Evolutionary conservation across 2,888 invertebrate species (phyloP).

Genomic region (Troides aeacus): DNA sequence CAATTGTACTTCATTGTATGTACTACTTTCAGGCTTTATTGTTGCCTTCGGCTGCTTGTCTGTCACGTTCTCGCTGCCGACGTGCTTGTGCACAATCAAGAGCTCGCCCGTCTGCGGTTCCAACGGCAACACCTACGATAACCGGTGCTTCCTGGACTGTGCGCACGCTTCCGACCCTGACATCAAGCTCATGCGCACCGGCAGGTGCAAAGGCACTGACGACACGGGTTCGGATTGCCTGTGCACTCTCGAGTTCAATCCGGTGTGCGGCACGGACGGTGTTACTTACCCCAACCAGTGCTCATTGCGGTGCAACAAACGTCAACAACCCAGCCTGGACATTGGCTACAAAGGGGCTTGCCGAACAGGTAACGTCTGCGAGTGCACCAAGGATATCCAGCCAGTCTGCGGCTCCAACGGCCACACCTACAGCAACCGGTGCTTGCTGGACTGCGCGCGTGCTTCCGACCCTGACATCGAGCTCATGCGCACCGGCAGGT

Average conservation of each 20-base stretch:
- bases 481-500: conserved; percentile 20
- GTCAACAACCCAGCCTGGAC: not conserved
- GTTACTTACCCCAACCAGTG: conserved; percentile 46
- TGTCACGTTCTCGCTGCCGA: conserved; percentile 12
- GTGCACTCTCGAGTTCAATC: conserved; percentile 33
- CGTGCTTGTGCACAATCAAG: conserved; percentile 40
- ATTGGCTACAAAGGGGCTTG: conserved; percentile 19
- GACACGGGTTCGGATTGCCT: conserved; percentile 1
- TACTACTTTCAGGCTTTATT: conserved; percentile 23
- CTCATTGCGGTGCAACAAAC: conserved; percentile 35
- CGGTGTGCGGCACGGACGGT: conserved; percentile 42
- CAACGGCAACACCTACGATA: conserved; percentile 45
- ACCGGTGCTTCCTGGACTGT: conserved; percentile 43
- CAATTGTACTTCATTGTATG: no score
- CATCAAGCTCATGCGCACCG: conserved; percentile 1
- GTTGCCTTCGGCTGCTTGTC: conserved; percentile 21
- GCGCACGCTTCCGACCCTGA: conserved; percentile 32
- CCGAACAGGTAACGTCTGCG: conserved; percentile 7
- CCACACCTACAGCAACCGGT: conserved; percentile 44
- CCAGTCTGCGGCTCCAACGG: conserved; percentile 50
- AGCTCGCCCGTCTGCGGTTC: conserved; percentile 46
- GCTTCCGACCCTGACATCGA: conserved; percentile 31
- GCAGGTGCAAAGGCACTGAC: conserved; percentile 21
- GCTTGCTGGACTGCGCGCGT: conserved; percentile 39
- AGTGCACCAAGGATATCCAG: not conserved